A percentile compares a stretch with the other conserved stretches of the same genome.
phyloP scores from a whole-genome alignment of 2,113 vertebrate genomes.

The Ceratotherium simum region DNA sequence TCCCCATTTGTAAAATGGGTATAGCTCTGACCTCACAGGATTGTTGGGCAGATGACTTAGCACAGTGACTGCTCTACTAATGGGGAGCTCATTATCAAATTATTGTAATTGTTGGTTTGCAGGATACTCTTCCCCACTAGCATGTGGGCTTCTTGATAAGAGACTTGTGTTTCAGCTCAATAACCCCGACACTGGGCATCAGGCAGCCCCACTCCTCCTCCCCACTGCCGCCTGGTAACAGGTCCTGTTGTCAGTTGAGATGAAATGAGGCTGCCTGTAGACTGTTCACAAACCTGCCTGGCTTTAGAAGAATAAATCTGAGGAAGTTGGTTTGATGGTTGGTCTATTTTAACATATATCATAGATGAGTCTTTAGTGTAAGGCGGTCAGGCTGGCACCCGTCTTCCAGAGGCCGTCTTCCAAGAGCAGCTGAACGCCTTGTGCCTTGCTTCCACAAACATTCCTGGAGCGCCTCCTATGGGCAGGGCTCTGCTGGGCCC shows the following conservation, averaged over 20 bases:
- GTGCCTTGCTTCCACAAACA: neutral
- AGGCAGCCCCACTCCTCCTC: neutral
- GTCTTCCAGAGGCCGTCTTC: neutral
- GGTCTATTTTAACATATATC: neutral
- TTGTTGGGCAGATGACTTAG: neutral
- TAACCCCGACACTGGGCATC: neutral
- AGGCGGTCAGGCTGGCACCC: neutral
- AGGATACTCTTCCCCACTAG: neutral
- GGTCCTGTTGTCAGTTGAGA: neutral
- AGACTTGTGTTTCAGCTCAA: neutral
- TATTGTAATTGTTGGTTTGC: neutral
- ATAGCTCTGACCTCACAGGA: neutral
- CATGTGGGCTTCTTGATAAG: neutral
- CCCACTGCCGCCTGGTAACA: neutral
- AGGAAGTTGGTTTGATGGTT: neutral
- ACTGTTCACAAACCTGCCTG: neutral
- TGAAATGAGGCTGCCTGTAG: neutral
- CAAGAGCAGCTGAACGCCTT: neutral
- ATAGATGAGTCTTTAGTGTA: neutral
- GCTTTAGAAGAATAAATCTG: neutral
- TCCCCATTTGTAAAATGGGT: neutral
- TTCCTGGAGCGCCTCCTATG: neutral
- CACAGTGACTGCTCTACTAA: neutral
- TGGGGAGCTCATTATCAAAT: neutral
- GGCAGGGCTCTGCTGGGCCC: neutral